Percentiles rank a stretch among this genome's conserved stretches.
Evolutionary conservation across 2,797 vertebrate genomes (phyloP).

Genomic region (Arctocebus calabarensis): DNA sequence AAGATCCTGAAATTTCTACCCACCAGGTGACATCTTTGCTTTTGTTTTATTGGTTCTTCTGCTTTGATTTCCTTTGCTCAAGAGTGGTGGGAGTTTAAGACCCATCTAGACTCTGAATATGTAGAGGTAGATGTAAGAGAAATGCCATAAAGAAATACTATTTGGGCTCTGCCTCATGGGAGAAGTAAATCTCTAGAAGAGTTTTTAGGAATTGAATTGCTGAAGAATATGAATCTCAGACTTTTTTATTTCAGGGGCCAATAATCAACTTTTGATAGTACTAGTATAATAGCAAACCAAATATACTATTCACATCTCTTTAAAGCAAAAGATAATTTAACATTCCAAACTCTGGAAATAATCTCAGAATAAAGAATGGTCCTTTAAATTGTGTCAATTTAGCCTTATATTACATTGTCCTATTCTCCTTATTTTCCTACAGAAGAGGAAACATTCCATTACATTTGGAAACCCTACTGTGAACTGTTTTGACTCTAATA

Average conservation of each 20-base stretch:
- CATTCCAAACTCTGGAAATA: constrained; percentile 1
- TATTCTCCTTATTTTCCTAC: not conserved
- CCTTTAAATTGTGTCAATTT: not conserved
- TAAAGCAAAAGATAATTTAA: constrained; percentile 46
- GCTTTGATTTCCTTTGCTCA: constrained; percentile 24
- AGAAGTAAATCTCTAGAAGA: not conserved
- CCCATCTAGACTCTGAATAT: not conserved
- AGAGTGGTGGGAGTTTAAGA: not conserved
- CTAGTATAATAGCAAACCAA: not conserved
- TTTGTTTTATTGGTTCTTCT: not conserved
- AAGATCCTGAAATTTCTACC: not conserved
- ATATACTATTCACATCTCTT: not conserved
- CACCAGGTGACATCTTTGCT: not conserved
- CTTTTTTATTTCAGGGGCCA: not conserved
- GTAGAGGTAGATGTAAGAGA: not conserved
- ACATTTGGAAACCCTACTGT: not conserved
- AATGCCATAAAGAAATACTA: not conserved
- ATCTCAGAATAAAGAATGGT: constrained; percentile 28
- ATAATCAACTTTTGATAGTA: constrained; percentile 8
- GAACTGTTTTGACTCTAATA: not conserved
- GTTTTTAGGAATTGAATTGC: not conserved
- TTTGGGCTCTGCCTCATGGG: not conserved
- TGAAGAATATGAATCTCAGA: not conserved
- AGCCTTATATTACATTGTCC: not conserved
- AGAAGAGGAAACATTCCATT: not conserved